Conservation (phyloP, 37 sponge, comb jelly and placozoan species). For the Halichondria panicea region DNA sequence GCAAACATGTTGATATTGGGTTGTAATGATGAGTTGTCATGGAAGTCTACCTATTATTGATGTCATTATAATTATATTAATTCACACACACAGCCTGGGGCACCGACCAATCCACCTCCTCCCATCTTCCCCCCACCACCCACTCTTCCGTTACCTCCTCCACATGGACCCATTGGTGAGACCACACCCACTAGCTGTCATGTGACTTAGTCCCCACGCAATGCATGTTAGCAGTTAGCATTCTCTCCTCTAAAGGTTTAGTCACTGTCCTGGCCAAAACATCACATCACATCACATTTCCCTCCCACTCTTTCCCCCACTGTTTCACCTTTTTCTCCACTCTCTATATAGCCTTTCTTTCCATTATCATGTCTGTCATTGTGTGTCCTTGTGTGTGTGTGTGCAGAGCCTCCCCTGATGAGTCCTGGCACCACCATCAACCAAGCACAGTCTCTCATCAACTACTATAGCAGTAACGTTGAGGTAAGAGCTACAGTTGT, state of each 20-base stretch:
- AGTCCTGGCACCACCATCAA: conserved; percentile 40
- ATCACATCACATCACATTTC: not conserved
- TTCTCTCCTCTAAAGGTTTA: too few species aligned
- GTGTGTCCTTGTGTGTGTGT: not conserved
- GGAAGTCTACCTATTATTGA: too few species aligned
- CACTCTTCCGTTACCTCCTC: too few species aligned
- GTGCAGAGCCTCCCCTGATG: conserved; percentile 28
- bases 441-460: conserved; percentile 47
- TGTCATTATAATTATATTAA: too few species aligned
- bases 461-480: conserved; percentile 34
- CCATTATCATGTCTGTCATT: not conserved
- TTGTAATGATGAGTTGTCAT: too few species aligned
- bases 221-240: too few species aligned
- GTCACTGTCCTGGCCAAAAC: too few species aligned
- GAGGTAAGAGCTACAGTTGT: conserved; percentile 7
- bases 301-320: conserved; percentile 2
- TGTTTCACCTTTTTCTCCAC: not conserved
- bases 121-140: not conserved
- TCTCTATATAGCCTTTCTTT: not conserved
- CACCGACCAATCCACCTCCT: not conserved
- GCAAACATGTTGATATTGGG: too few species aligned
- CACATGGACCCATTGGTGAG: too few species aligned
- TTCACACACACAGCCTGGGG: not conserved
- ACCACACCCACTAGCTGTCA: too few species aligned
- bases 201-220: too few species aligned